A percentile compares a stretch with the other conserved stretches of the same genome.
phyloP scores from a whole-genome alignment of 2,888 invertebrate genomes.

The Unio delphinus region DNA sequence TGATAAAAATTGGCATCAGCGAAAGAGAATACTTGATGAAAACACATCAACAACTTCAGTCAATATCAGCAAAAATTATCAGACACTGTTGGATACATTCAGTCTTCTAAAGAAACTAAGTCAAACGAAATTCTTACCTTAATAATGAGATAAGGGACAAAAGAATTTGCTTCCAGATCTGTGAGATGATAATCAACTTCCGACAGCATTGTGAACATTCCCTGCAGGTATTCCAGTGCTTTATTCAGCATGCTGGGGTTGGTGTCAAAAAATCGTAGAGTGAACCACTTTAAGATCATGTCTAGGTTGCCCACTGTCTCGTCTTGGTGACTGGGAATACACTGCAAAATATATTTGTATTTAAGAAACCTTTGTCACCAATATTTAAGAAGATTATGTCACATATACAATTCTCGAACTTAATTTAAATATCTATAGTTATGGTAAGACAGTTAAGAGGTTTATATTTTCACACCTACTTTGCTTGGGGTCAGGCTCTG shows the following conservation, averaged over 20 bases:
- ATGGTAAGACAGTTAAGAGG: not conserved
- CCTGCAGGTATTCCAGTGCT: constrained; percentile 91
- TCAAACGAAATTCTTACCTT: constrained; percentile 79
- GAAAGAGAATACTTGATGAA: not conserved
- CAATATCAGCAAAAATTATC: not conserved
- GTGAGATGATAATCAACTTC: constrained; percentile 86
- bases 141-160: constrained; percentile 93
- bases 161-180: constrained; percentile 92
- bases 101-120: constrained; percentile 1
- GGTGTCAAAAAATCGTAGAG: constrained; percentile 96
- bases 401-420: too few species aligned
- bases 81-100: not conserved
- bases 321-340: constrained; percentile 83
- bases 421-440: too few species aligned
- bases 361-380: not conserved
- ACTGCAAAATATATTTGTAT: constrained; percentile 71
- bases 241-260: constrained; percentile 97
- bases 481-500: too few species aligned
- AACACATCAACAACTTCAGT: not conserved
- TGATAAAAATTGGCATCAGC: not conserved
- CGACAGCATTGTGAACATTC: constrained; percentile 86
- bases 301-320: constrained; percentile 92
- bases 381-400: too few species aligned
- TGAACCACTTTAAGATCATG: constrained; percentile 95
- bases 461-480: not conserved